Conservation (phyloP, 2,888 invertebrate genomes). For the Eristalis tenax region DNA sequence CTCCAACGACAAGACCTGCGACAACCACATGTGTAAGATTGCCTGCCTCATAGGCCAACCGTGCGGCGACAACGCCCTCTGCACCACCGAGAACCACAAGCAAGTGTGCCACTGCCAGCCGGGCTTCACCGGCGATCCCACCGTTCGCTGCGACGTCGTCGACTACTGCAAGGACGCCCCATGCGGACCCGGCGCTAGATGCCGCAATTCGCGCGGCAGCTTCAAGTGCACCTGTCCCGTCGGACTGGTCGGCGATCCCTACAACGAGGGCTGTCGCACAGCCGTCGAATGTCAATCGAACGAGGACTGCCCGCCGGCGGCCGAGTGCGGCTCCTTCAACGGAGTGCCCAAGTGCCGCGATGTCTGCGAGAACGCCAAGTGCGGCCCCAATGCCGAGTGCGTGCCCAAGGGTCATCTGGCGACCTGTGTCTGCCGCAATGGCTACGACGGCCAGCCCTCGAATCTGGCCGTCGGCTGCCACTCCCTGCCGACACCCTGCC, state of each 20-base stretch:
- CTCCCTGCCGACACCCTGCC: conserved; percentile 88
- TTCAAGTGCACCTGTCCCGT: conserved; percentile 90
- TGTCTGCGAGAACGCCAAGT: conserved; percentile 89
- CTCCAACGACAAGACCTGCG: conserved; percentile 91
- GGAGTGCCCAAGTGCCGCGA: conserved; percentile 91
- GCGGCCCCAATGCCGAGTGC: conserved; percentile 93
- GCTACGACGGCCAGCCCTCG: conserved; percentile 89
- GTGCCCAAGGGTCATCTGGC: conserved; percentile 88
- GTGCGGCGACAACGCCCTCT: conserved; percentile 92
- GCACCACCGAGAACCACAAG: conserved; percentile 91
- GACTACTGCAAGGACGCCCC: conserved; percentile 90
- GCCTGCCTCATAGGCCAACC: conserved; percentile 91
- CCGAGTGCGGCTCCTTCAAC: conserved; percentile 88
- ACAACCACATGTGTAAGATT: conserved; percentile 91
- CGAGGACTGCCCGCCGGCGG: conserved; percentile 90
- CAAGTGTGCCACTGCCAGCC: conserved; percentile 93
- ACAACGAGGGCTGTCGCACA: conserved; percentile 90
- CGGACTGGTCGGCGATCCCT: conserved; percentile 92
- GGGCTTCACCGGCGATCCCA: conserved; percentile 91
- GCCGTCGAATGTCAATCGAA: conserved; percentile 91
- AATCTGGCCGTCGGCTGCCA: conserved; percentile 88
- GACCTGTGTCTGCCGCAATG: conserved; percentile 89
- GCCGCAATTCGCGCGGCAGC: conserved; percentile 90
- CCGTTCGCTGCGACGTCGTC: conserved; percentile 86
- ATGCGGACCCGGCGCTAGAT: conserved; percentile 90